phyloP scores from a whole-genome alignment of 2,113 vertebrate genomes.

The Thermophis baileyi region DNA sequence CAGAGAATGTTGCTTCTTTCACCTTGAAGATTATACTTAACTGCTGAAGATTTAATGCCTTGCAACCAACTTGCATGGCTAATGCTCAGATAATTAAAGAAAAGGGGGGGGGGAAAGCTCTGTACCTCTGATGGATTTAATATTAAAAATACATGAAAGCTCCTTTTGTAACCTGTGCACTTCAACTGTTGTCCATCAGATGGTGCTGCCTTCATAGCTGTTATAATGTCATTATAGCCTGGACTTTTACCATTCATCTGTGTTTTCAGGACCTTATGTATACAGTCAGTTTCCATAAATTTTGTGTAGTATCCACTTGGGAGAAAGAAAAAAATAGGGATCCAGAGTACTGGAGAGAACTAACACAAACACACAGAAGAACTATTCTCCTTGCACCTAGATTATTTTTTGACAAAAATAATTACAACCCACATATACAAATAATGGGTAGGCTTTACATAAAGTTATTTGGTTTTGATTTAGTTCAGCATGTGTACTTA shows the following conservation, averaged over 20 bases:
- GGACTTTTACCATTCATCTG: conserved; percentile 29
- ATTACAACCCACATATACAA: background rate
- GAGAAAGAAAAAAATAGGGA: conserved; percentile 8
- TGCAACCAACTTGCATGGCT: background rate
- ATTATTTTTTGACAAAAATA: background rate
- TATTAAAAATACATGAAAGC: conserved; percentile 4
- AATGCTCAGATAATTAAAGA: background rate
- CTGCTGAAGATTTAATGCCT: background rate
- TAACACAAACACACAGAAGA: background rate
- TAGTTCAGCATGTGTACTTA: background rate
- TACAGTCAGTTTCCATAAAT: conserved; percentile 57
- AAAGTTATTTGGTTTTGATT: background rate
- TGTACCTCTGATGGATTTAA: conserved; percentile 1
- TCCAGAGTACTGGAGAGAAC: background rate
- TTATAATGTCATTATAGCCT: conserved; percentile 56
- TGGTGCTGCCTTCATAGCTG: conserved; percentile 73
- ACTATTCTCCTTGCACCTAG: background rate
- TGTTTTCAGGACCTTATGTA: conserved; percentile 51
- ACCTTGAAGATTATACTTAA: background rate
- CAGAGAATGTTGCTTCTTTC: background rate
- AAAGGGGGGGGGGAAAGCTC: background rate
- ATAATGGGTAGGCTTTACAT: background rate
- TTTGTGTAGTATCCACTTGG: conserved; percentile 25
- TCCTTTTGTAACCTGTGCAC: background rate
- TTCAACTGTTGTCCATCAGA: conserved; percentile 56